Base-by-base conservation (phyloP, 2,113 vertebrate species). In the Ceuthmochares aereus region DNA sequence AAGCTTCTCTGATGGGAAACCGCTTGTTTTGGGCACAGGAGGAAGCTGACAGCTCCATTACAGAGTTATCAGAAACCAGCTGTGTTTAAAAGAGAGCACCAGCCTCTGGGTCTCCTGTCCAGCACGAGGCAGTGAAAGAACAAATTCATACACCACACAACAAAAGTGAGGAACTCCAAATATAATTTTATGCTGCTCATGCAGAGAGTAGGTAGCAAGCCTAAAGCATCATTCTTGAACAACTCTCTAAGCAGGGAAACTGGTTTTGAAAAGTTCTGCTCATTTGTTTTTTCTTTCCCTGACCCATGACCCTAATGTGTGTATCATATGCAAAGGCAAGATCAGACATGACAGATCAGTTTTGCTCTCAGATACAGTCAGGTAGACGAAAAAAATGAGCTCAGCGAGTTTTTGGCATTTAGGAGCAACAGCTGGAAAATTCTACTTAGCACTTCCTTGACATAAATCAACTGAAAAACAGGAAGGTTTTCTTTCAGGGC, bases 351-450 rank as follows among this genome's bases (percentile, higher is more conserved):
- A 95, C 93, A 96, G 92, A 84, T 87, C 12, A 5, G 64, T 76
- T 96, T 89, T 94, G 78, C 91, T 90, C 43, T 95, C 87, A 95
- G 58, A 88, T 88, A 94, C 4, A 84, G 72, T 54, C 93, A 97
- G 91, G 93, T 94, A 95, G 79, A 45, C 55, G 88, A 90, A 80
- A 80, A 90, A 90, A 40, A 83, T 63, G 79, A 86, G 47, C 64
- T 90, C 82, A 94, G 67, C 83, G 72, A 93, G n/a, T 94, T 87
- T 87, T 70, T 85, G 42, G 84, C 47, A 86, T 93, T 96, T 62
- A 88, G 47, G 10, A 94, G 83, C 75, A 97, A 92, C 79, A 95
- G 60, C 90, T 96, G 87, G 42, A 94, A 95, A 96, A 96, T 81
- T 86, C 68, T 36, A 92, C 87, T 93, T 94, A 96, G 64, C 87